Evolutionary conservation across 2,113 vertebrate genomes (phyloP).

Genomic region (Bos taurus): DNA sequence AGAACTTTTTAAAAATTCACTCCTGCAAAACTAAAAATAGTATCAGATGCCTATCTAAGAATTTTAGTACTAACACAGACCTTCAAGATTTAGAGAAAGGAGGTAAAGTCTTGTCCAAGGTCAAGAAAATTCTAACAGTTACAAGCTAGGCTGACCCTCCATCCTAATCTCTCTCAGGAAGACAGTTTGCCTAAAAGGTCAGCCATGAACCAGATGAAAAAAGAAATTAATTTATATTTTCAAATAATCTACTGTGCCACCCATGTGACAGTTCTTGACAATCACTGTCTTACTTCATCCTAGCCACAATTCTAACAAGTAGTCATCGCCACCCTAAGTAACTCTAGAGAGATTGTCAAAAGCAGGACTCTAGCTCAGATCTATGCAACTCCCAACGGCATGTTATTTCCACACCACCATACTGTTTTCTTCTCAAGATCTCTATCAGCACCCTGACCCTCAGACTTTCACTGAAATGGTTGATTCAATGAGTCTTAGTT

Average conservation of each 20-base stretch:
- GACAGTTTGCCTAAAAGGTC: neutral
- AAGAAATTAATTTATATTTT: neutral
- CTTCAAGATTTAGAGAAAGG: neutral
- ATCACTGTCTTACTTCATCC: neutral
- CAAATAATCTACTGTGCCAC: neutral
- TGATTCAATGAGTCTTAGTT: neutral
- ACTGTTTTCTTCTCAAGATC: neutral
- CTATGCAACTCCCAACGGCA: neutral
- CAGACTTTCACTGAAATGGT: neutral
- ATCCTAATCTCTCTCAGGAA: neutral
- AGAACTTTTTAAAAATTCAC: neutral
- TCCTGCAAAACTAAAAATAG: neutral
- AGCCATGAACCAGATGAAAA: neutral
- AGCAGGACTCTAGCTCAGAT: neutral
- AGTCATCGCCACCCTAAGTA: neutral
- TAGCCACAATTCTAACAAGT: neutral
- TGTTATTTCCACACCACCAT: neutral
- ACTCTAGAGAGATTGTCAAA: neutral
- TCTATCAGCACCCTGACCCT: neutral
- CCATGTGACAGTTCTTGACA: neutral
- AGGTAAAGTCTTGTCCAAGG: neutral
- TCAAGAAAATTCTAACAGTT: neutral
- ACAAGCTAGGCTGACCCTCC: neutral
- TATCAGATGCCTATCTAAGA: neutral
- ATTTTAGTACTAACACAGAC: neutral